Percentiles rank a stretch among this genome's conserved stretches.
phyloP scores from a whole-genome alignment of 2,797 vertebrate genomes.

The Spinus olivaceus region DNA sequence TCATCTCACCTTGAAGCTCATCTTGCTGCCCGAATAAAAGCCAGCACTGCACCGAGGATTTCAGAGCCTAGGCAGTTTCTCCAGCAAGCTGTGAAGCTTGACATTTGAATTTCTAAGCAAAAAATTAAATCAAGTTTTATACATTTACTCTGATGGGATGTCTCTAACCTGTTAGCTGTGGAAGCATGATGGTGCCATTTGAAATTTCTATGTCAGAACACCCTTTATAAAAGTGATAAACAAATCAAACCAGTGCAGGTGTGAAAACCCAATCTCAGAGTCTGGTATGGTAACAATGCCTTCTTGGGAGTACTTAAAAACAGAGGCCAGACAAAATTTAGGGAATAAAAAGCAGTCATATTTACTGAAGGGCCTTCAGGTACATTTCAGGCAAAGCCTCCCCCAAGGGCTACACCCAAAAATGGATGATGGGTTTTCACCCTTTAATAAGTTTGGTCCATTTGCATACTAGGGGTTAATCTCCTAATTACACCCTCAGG shows the following conservation, averaged over 20 bases:
- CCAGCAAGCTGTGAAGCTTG: not conserved
- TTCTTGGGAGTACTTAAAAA: not conserved
- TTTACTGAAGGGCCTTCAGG: not conserved
- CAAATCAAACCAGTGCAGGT: not conserved
- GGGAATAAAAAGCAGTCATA: not conserved
- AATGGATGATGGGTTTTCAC: not conserved
- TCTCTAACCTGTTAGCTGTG: not conserved
- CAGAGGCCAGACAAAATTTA: not conserved
- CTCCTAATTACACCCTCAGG: not conserved
- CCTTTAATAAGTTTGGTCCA: not conserved
- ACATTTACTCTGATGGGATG: not conserved
- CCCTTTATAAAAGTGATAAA: not conserved
- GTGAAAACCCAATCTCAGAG: not conserved
- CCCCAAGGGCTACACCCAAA: not conserved
- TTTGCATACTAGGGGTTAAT: not conserved
- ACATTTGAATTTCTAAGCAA: not conserved
- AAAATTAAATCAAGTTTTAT: not conserved
- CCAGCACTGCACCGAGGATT: not conserved
- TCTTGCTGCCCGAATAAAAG: not conserved
- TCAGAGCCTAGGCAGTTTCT: not conserved
- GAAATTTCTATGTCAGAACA: not conserved
- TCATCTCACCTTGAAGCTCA: not conserved
- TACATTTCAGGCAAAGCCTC: rapidly evolving
- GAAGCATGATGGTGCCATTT: not conserved
- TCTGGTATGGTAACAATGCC: not conserved